A percentile compares a stretch with the other conserved stretches of the same genome.
Evolutionary conservation across 1,140 invertebrate species (phyloP).

Genomic region (Drosophila ercepeae): DNA sequence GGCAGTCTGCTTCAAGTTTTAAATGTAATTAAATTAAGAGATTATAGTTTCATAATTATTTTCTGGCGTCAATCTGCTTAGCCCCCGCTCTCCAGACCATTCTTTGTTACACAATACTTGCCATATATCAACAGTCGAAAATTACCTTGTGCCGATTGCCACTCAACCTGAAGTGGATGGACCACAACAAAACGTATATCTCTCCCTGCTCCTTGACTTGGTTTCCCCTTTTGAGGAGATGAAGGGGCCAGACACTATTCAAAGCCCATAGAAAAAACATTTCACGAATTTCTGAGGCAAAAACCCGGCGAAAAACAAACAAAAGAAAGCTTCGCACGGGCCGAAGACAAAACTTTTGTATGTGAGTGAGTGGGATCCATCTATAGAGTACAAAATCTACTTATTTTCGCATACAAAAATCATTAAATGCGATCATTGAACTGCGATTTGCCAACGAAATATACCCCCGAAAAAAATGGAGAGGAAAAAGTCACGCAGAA

Average conservation of each 20-base stretch:
- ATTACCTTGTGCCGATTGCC: slow-evolving; percentile 52
- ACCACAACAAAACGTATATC: slow-evolving; percentile 33
- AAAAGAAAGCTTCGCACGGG: slow-evolving; percentile 77
- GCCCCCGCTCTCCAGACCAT: slow-evolving; percentile 14
- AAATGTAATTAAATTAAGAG: not conserved
- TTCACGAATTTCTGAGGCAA: slow-evolving; percentile 43
- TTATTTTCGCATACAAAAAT: slow-evolving; percentile 82
- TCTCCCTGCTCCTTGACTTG: slow-evolving; percentile 17
- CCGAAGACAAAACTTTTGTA: slow-evolving; percentile 59
- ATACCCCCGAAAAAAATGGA: slow-evolving; percentile 14
- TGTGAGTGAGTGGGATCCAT: slow-evolving; percentile 42
- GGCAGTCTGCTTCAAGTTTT: not conserved
- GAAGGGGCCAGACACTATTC: slow-evolving; percentile 31
- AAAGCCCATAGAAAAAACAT: slow-evolving; percentile 53
- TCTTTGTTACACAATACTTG: slow-evolving; percentile 58
- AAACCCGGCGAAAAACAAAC: slow-evolving; percentile 45
- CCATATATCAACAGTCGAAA: slow-evolving; percentile 5
- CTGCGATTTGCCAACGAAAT: slow-evolving; percentile 46
- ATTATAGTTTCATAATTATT: not conserved
- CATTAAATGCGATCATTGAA: slow-evolving; percentile 81
- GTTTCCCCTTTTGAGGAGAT: not conserved
- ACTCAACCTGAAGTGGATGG: slow-evolving; percentile 58
- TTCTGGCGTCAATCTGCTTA: slow-evolving; percentile 1
- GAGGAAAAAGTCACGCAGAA: slow-evolving; percentile 16
- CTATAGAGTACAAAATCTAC: slow-evolving; percentile 71